Evolutionary conservation across 2,888 invertebrate species (phyloP), one percentile per base, ranked within the genome.

Genomic region (Argynnis bischoffii): DNA sequence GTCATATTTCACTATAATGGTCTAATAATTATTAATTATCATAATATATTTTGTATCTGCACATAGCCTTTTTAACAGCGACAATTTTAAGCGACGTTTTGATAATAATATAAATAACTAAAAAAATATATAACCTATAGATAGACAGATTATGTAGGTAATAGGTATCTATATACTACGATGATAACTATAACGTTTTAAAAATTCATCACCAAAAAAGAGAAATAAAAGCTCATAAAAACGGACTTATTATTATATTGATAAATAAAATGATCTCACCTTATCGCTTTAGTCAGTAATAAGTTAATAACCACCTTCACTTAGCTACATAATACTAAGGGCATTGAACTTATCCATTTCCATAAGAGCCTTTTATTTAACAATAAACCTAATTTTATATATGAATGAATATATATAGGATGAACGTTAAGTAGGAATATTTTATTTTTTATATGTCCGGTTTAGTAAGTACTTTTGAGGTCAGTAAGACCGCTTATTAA

Each of bases 191-290:
- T 41, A 41, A 8, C 11, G 2, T 41, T 8, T 8, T 41, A 11
- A 41, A 11, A 41, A 41, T 41, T 26, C 35, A 41, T 11, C 35
- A 11, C 11, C 35, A 41, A 41, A 3, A 41, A 11, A 41, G 6
- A 47, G 4, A 63, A 6, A 31, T 41, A 55, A 26, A 48, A 55
- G 55, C 63, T 51, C 16, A 61, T 61, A 53, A 61, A 67, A 64
- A 71, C 53, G 65, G 64, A 63, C 66, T 59, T 67, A 55, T 59
- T 64, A 57, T 60, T 56, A 48, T 50, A 55, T 64, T 56, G 59
- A 65, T 64, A 63, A 63, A 69, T 68, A 68, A 70, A 71, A 69
- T 72, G 72, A 74, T 70, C 66, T 74, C 73, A 74, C 67, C 65
- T 55, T 65, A 67, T 70, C 67, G 57, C 67, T 64, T 66, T 67